Evolutionary conservation across 1,140 invertebrate genomes (phyloP).

Genomic region (Aphidius gifuensis): DNA sequence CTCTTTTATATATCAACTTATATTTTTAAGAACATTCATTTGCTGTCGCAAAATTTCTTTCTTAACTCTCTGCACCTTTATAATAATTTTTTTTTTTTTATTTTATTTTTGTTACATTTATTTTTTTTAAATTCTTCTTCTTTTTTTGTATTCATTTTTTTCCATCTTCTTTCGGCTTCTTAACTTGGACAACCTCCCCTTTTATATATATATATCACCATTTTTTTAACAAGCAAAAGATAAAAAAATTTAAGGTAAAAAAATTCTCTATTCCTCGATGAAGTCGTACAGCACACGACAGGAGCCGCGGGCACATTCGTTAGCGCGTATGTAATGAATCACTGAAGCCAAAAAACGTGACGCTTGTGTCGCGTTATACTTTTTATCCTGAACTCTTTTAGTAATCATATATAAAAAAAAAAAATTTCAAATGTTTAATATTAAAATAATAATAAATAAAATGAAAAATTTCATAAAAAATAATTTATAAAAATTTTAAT

Average conservation of each 20-base stretch:
- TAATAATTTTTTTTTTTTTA: not conserved
- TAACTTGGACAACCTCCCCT: not conserved
- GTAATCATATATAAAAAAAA: not conserved
- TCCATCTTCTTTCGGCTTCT: slow-evolving; percentile 18
- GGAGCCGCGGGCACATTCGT: slow-evolving; percentile 30
- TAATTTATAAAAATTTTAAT: too few relatives aligned
- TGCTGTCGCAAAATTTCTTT: slow-evolving; percentile 16
- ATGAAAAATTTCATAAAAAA: not conserved
- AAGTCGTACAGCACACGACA: slow-evolving; percentile 16
- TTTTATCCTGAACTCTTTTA: not conserved
- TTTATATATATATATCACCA: slow-evolving; percentile 5
- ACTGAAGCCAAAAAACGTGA: slow-evolving; percentile 19
- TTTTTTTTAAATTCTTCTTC: slow-evolving; percentile 1
- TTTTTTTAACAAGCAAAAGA: not conserved
- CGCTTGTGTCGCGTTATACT: slow-evolving; percentile 25
- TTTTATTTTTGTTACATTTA: slow-evolving; percentile 21
- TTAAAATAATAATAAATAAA: not conserved
- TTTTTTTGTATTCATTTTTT: slow-evolving; percentile 16
- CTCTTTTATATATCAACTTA: not conserved
- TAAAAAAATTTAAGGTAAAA: too few relatives aligned
- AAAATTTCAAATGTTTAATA: not conserved
- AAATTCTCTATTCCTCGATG: slow-evolving; percentile 2
- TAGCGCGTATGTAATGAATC: slow-evolving; percentile 38
- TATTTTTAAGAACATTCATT: not conserved
- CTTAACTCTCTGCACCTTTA: slow-evolving; percentile 21